Percentiles rank a stretch among this genome's conserved stretches.
Evolutionary conservation across 2,797 vertebrate species (phyloP).

Genomic region (Sebastes nivosus): DNA sequence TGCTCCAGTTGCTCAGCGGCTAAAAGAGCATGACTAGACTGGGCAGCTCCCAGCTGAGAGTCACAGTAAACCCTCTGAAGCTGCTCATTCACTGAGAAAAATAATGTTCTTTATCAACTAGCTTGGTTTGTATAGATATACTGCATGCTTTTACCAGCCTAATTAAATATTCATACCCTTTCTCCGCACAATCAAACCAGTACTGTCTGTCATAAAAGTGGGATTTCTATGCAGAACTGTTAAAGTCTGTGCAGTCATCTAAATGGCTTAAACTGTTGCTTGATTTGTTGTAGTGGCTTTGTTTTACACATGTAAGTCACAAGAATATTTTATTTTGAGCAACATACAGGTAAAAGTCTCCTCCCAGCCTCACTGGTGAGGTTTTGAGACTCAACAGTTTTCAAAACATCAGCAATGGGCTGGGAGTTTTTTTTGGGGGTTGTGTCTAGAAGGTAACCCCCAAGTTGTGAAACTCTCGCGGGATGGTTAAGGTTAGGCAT

Average conservation of each 20-base stretch:
- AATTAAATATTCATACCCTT: not conserved
- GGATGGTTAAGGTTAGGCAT: too few species aligned
- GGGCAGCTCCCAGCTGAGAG: conserved; percentile 12
- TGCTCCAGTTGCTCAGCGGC: conserved; percentile 20
- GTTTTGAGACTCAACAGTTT: not conserved
- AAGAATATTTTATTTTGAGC: not conserved
- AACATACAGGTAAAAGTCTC: not conserved
- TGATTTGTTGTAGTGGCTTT: not conserved
- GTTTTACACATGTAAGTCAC: not conserved
- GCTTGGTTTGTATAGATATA: not conserved
- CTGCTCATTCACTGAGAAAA: not conserved
- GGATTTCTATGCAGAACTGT: not conserved
- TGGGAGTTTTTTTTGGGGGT: not conserved
- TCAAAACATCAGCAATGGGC: not conserved
- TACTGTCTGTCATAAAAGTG: not conserved
- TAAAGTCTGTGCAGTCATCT: not conserved
- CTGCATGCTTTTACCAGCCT: not conserved
- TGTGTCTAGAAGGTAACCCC: too few species aligned
- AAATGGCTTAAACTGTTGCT: not conserved
- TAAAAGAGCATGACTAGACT: conserved; percentile 33
- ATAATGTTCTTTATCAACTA: not conserved
- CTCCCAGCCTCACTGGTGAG: not conserved
- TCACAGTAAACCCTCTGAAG: conserved; percentile 14
- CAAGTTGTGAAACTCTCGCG: too few species aligned
- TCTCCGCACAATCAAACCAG: not conserved